phyloP scores from a whole-genome alignment of 92 coral and sea anemone genomes.

The Parazoanthus atlanticus region DNA sequence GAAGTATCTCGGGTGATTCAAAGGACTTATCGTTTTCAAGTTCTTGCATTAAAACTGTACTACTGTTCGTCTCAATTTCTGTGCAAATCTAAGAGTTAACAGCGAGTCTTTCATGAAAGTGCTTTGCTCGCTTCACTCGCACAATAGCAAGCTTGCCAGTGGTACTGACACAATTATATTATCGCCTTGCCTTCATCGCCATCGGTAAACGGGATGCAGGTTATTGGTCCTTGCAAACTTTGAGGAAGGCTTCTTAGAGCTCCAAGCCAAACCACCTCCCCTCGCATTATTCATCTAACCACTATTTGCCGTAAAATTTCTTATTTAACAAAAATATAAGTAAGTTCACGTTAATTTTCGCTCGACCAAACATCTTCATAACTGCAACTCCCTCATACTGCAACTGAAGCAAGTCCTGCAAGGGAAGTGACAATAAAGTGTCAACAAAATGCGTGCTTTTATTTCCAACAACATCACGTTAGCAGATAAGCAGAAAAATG shows the following conservation, averaged over 20 bases:
- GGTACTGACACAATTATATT: neutral
- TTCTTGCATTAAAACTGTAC: neutral
- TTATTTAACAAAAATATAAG: slow-evolving; percentile 93
- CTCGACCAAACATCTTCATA: slow-evolving; percentile 99
- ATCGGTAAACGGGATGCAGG: neutral
- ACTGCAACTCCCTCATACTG: slow-evolving; percentile 99
- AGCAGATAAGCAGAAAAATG: no score
- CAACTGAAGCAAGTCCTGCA: slow-evolving; percentile 93
- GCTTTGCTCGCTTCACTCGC: neutral
- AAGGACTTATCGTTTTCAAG: neutral
- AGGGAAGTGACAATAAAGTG: neutral
- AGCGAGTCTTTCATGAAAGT: neutral
- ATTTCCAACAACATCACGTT: neutral
- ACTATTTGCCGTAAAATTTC: slow-evolving; percentile 99
- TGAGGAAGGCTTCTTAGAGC: neutral
- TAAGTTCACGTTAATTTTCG: slow-evolving; percentile 94
- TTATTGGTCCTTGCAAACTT: neutral
- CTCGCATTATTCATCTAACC: neutral
- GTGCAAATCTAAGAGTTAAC: neutral
- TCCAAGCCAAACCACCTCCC: neutral
- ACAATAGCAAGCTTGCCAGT: neutral
- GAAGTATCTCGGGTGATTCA: neutral
- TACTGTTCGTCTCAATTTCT: neutral
- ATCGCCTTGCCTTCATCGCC: neutral
- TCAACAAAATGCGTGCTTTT: neutral